These are phyloP conservation scores for Propithecus perrieri DNA, from an alignment of 2,797 vertebrate genomes.

Conservation along the genomic window DNA sequence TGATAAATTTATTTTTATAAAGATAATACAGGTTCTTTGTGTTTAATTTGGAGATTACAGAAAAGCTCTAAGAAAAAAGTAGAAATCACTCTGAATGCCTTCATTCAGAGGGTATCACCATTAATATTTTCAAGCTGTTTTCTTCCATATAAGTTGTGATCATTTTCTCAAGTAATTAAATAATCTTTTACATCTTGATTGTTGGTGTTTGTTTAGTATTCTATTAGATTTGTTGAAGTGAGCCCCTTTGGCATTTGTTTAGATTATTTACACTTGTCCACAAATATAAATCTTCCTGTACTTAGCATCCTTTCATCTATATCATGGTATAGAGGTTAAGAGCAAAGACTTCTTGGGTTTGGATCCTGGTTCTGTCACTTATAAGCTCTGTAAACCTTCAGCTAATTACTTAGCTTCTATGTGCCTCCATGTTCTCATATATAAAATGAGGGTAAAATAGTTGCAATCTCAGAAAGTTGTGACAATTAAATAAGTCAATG, in stretches of 20 bases:
- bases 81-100: background rate
- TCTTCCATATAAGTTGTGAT: background rate
- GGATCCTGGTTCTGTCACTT: background rate
- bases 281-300: background rate
- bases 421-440: background rate
- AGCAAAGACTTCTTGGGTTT: background rate
- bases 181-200: background rate
- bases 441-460: background rate
- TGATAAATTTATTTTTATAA: background rate
- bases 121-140: background rate
- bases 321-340: background rate
- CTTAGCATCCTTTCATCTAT: background rate
- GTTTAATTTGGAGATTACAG: background rate
- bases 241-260: background rate
- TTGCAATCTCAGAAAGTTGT: background rate
- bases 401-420: background rate
- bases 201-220: background rate
- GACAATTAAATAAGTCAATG: constrained; percentile 19
- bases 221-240: background rate
- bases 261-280: background rate
- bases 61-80: background rate
- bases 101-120: background rate
- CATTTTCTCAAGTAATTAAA: background rate
- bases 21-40: background rate
- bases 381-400: background rate